Evolutionary conservation across 2,888 invertebrate genomes (phyloP).

Genomic region (Cantharis rustica): DNA sequence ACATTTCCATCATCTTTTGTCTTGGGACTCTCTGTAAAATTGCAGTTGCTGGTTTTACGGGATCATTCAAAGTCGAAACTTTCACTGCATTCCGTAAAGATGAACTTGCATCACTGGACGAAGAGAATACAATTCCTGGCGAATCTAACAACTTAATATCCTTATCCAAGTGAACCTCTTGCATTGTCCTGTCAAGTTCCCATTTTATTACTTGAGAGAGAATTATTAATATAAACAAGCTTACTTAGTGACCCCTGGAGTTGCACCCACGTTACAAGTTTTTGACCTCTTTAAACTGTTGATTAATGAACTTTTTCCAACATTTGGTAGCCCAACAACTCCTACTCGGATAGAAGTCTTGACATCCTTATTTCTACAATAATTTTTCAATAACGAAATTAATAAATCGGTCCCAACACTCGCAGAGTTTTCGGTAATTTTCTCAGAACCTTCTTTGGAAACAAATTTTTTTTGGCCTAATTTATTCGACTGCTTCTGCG

Average conservation of each 20-base stretch:
- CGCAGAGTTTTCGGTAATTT: constrained; percentile 73
- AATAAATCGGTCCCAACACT: constrained; percentile 93
- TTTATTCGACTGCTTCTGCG: constrained; percentile 85
- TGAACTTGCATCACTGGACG: constrained; percentile 72
- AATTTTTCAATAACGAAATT: constrained; percentile 91
- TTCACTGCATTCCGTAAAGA: constrained; percentile 89
- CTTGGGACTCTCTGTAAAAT: constrained; percentile 87
- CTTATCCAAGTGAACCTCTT: constrained; percentile 92
- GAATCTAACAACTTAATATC: constrained; percentile 95
- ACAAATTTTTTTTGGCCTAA: constrained; percentile 72
- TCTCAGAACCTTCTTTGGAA: constrained; percentile 60
- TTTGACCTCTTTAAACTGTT: constrained; percentile 94
- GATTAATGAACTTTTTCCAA: constrained; percentile 98
- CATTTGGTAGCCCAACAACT: constrained; percentile 96
- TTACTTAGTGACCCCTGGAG: constrained; percentile 91
- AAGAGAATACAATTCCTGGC: constrained; percentile 92
- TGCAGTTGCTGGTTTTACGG: constrained; percentile 82
- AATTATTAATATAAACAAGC: constrained; percentile 29
- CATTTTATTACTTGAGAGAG: background rate
- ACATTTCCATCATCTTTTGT: constrained; percentile 75
- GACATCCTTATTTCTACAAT: constrained; percentile 90
- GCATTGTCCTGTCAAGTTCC: constrained; percentile 73
- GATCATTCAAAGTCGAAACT: constrained; percentile 85
- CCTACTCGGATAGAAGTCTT: constrained; percentile 93
- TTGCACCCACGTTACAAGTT: constrained; percentile 93